Conservation (phyloP, 2,888 invertebrate genomes). For the Quadroppia sp. region DNA sequence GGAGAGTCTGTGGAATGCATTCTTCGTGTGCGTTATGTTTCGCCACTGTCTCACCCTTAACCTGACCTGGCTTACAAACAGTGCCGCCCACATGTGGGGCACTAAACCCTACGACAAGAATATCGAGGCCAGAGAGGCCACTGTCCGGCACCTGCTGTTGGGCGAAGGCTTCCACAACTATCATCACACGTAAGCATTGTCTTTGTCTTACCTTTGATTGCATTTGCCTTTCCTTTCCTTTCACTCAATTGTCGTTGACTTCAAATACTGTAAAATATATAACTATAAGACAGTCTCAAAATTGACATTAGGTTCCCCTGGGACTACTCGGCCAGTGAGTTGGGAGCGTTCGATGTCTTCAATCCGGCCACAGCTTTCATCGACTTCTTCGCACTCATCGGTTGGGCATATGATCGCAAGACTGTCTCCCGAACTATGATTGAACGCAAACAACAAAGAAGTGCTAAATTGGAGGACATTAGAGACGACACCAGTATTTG, state of each 20-base stretch:
- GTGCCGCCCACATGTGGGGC: slow-evolving; percentile 61
- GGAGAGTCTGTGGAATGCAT: slow-evolving; percentile 53
- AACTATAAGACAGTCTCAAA: not conserved
- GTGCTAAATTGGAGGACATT: slow-evolving; percentile 21
- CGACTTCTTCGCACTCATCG: slow-evolving; percentile 53
- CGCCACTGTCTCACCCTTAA: slow-evolving; percentile 55
- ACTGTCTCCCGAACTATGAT: slow-evolving; percentile 34
- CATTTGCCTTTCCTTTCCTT: too few relatives aligned
- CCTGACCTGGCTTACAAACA: slow-evolving; percentile 57
- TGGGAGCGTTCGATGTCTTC: slow-evolving; percentile 50
- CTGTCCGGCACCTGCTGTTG: slow-evolving; percentile 8
- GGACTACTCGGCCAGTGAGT: slow-evolving; percentile 55
- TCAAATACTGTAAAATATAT: too few relatives aligned
- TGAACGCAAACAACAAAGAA: slow-evolving; percentile 24
- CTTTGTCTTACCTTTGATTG: too few relatives aligned
- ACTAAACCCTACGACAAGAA: slow-evolving; percentile 55
- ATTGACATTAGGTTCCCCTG: slow-evolving; percentile 51
- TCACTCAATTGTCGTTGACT: too few relatives aligned
- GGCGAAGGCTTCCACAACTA: slow-evolving; percentile 41
- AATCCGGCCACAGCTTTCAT: slow-evolving; percentile 54
- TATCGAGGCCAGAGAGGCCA: slow-evolving; percentile 66
- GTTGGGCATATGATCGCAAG: slow-evolving; percentile 45
- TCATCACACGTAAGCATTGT: slow-evolving; percentile 38
- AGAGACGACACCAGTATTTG: not conserved
- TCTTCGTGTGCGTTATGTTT: slow-evolving; percentile 53